A percentile compares a stretch with the other conserved stretches of the same genome.
phyloP scores from a whole-genome alignment of 2,888 invertebrate species.

The Ellobium chinense region DNA sequence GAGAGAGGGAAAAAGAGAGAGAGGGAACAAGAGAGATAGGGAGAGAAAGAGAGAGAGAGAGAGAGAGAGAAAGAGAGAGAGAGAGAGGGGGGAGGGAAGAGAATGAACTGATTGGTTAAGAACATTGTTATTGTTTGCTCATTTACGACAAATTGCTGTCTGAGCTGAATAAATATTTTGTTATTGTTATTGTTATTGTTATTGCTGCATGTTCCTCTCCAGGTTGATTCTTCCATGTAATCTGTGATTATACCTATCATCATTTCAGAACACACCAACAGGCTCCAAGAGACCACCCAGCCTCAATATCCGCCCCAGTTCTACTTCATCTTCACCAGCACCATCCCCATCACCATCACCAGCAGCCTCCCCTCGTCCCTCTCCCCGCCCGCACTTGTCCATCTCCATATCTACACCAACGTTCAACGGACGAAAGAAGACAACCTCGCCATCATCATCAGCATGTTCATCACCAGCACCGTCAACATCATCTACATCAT shows the following conservation, averaged over 20 bases:
- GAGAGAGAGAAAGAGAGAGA: too few relatives aligned
- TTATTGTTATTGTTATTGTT: not conserved
- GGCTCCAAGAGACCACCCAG: not conserved
- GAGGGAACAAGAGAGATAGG: too few relatives aligned
- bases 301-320: not conserved
- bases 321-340: not conserved
- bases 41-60: too few relatives aligned
- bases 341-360: not conserved
- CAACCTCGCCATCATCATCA: not conserved
- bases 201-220: too few relatives aligned
- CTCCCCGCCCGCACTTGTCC: not conserved
- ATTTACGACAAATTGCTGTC: too few relatives aligned
- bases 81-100: too few relatives aligned
- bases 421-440: too few relatives aligned
- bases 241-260: too few relatives aligned
- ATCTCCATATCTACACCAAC: not conserved
- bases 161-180: not conserved
- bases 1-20: too few relatives aligned
- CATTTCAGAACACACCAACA: constrained; percentile 9
- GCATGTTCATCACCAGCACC: constrained; percentile 6
- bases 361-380: not conserved
- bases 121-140: too few relatives aligned
- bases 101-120: too few relatives aligned
- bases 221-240: too few relatives aligned
- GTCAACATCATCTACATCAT: not conserved